phyloP scores from a whole-genome alignment of 2,113 vertebrate species.

The Himantopus leucocephalus region DNA sequence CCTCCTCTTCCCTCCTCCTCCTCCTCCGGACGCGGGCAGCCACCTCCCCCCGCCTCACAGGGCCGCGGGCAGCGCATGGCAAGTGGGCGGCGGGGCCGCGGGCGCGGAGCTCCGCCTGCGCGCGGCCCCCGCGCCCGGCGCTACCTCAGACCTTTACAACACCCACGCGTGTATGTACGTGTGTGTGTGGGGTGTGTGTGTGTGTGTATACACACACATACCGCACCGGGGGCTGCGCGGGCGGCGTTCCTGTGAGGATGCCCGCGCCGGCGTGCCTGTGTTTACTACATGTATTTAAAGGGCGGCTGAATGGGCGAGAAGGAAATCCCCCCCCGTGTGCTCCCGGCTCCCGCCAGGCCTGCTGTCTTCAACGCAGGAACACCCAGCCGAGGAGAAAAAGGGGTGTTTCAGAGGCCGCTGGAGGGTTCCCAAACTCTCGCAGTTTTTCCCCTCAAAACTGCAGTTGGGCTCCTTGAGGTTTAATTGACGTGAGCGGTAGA shows the following conservation, averaged over 20 bases:
- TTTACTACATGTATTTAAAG: not conserved
- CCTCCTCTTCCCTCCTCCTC: not conserved
- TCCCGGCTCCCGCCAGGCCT: not conserved
- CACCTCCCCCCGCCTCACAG: not conserved
- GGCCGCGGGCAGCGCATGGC: slow-evolving; percentile 26
- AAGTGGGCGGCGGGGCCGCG: slow-evolving; percentile 12
- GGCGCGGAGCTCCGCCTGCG: slow-evolving; percentile 19
- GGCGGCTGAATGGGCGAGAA: not conserved
- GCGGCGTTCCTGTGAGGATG: not conserved
- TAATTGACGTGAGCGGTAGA: not conserved
- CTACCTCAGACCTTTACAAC: no score
- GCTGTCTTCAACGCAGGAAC: not conserved
- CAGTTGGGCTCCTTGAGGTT: not conserved
- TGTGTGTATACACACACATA: not conserved
- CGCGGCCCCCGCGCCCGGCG: no score
- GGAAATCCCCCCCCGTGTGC: not conserved
- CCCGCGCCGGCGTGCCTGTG: not conserved
- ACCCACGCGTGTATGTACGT: no score
- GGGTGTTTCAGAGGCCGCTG: not conserved
- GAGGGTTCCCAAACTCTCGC: not conserved
- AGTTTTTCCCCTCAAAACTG: not conserved
- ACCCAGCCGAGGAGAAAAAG: not conserved
- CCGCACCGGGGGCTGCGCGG: not conserved
- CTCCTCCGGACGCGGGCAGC: not conserved
- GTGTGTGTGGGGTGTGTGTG: no score